These are phyloP conservation scores for Sprattus sprattus DNA, from an alignment of 2,113 vertebrate species.

Conservation along the genomic window DNA sequence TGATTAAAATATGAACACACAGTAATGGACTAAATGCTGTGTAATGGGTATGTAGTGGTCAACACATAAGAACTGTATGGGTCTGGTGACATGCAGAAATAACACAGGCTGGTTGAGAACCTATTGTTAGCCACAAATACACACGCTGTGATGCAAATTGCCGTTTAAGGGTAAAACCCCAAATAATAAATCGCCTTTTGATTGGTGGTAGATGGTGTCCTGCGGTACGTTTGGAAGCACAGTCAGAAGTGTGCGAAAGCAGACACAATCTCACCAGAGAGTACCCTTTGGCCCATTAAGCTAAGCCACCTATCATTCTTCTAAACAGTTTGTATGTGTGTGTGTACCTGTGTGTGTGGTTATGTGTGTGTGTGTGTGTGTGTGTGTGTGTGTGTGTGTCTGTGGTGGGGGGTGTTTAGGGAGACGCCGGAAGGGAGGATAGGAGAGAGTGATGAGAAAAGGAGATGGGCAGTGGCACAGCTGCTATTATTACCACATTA, in stretches of 20 bases:
- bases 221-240: not conserved
- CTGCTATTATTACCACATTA: conserved; percentile 58
- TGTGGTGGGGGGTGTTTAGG: conserved; percentile 25
- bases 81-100: not conserved
- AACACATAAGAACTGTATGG: not conserved
- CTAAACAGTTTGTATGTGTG: not conserved
- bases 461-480: conserved; percentile 52
- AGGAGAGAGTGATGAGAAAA: conserved; percentile 43
- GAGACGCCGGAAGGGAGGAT: conserved; percentile 18
- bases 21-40: not conserved
- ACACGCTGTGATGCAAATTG: not conserved
- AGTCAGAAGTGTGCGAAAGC: not conserved
- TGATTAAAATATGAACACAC: not conserved
- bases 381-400: conserved; percentile 46
- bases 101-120: not conserved
- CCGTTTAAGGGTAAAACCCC: not conserved
- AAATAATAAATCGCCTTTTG: not conserved
- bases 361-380: conserved; percentile 46
- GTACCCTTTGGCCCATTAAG: not conserved
- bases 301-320: not conserved
- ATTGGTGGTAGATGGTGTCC: not conserved
- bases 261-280: not conserved
- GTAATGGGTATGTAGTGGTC: no score
- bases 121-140: not conserved
- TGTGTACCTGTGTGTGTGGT: conserved; percentile 39